Evolutionary conservation across 2,797 vertebrate species (phyloP).

Genomic region (Cynopterus sphinx): DNA sequence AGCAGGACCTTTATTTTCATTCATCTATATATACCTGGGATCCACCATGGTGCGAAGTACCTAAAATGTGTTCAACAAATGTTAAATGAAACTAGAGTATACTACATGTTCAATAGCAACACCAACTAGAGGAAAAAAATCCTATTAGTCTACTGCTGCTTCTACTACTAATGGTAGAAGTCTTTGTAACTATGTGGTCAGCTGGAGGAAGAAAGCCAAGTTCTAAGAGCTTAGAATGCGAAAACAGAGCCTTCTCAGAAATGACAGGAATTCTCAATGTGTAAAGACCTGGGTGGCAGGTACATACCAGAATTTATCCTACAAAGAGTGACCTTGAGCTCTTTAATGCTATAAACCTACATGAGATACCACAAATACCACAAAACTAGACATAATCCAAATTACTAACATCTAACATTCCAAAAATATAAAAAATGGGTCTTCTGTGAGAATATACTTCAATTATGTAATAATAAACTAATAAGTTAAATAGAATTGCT

Average conservation of each 20-base stretch:
- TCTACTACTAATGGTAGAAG: background rate
- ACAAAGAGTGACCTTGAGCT: slow-evolving; percentile 1
- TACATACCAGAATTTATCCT: background rate
- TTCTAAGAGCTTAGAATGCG: background rate
- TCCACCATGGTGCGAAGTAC: background rate
- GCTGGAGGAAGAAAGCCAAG: background rate
- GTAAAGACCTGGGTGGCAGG: background rate
- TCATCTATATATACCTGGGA: slow-evolving; percentile 31
- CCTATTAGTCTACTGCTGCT: background rate
- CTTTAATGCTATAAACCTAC: slow-evolving; percentile 9
- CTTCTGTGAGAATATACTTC: background rate
- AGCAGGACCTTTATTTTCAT: slow-evolving; percentile 27
- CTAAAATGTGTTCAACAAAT: slow-evolving; percentile 37
- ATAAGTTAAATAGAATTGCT: slow-evolving; percentile 14
- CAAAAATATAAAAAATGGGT: background rate
- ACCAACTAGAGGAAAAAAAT: background rate
- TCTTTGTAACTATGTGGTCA: background rate
- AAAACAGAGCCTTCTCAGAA: background rate
- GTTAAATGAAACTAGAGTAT: slow-evolving; percentile 14
- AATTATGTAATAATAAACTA: background rate
- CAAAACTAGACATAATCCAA: slow-evolving; percentile 28
- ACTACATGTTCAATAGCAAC: background rate
- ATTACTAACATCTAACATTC: slow-evolving; percentile 30
- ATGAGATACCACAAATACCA: background rate
- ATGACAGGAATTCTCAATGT: slow-evolving; percentile 8